These are phyloP conservation scores for Drosophila tripunctata DNA, from an alignment of 2,888 invertebrate genomes.

Conservation along the genomic window DNA sequence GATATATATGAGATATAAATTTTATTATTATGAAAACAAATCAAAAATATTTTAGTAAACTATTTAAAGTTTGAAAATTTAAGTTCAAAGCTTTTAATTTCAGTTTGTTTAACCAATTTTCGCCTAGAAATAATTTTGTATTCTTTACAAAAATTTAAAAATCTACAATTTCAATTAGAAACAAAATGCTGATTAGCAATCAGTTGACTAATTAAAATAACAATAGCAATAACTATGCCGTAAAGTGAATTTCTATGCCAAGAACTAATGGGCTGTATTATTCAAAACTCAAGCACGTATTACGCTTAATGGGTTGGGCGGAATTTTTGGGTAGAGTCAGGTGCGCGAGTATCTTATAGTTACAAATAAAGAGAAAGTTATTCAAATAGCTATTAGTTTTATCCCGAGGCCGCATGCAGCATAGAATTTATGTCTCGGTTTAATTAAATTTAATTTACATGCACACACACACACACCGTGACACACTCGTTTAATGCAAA, in stretches of 20 bases:
- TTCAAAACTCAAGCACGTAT: constrained; percentile 37
- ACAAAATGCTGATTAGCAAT: constrained; percentile 22
- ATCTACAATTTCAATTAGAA: not conserved
- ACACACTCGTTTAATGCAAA: constrained; percentile 7
- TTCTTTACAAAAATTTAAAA: not conserved
- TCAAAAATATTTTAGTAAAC: no score
- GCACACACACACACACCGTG: constrained; percentile 14
- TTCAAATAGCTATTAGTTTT: constrained; percentile 8
- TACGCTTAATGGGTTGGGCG: not conserved
- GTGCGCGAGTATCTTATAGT: constrained; percentile 26
- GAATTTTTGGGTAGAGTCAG: not conserved
- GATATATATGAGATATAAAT: no score
- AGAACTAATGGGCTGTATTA: constrained; percentile 7
- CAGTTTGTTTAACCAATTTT: no score
- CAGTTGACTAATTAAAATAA: constrained; percentile 20
- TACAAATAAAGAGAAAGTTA: constrained; percentile 23
- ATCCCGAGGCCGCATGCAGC: constrained; percentile 6
- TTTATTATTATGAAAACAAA: no score
- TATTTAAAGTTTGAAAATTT: no score
- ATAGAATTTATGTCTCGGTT: constrained; percentile 58
- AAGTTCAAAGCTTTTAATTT: not conserved
- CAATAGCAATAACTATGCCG: constrained; percentile 9
- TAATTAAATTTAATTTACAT: constrained; percentile 65
- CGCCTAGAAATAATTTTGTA: no score
- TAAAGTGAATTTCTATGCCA: not conserved